Base-by-base conservation (phyloP, 2,797 vertebrate genomes). In the Chaunax sp. region DNA sequence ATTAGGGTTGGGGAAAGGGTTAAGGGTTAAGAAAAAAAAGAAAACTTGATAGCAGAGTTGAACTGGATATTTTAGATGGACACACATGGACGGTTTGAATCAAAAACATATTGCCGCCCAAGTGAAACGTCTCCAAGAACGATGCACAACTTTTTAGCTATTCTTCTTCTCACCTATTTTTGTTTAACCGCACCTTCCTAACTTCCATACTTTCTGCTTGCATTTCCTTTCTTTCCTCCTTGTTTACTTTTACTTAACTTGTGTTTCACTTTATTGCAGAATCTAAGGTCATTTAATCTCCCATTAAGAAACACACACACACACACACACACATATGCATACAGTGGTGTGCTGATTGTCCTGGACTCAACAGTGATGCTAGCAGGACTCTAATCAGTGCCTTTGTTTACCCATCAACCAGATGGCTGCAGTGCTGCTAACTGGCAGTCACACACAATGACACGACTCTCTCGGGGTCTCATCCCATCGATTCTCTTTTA, bases 331-430 rank as follows among this genome's bases (percentile, higher is more conserved):
- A 40, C 14, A 37, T 3, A 30, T 23, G 40, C n/a, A 38, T 49
- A 61, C 50, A 23, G 12, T 56, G 58, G 44, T 47, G 67, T 25
- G 52, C n/a, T n/a, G n/a, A n/a, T n/a, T n/a, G n/a, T 70, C 54
- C 54, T 15, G 38, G 71, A 66, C 68, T 66, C 72, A 72, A 78
- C 78, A 83, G 63, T 11, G 71, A 72, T 66, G 69, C 71, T 83
- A 74, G 72, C 63, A 53, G 75, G 69, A 64, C 69, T 64, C 71
- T 83, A 74, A 85, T 83, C 63, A 52, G 55, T 8, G 33, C 53
- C 67, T 73, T 68, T 82, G 75, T 82, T 85, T 82, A 80, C 72
- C 75, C 75, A 82, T 80, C 75, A 78, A 69, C 69, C 80, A 80
- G 68, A 67, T 78, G 80, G 74, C 72, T 62, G 74, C 61, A 20